Evolutionary conservation across 2,888 invertebrate genomes (phyloP).

Genomic region (Hydroisotoma schaefferi): DNA sequence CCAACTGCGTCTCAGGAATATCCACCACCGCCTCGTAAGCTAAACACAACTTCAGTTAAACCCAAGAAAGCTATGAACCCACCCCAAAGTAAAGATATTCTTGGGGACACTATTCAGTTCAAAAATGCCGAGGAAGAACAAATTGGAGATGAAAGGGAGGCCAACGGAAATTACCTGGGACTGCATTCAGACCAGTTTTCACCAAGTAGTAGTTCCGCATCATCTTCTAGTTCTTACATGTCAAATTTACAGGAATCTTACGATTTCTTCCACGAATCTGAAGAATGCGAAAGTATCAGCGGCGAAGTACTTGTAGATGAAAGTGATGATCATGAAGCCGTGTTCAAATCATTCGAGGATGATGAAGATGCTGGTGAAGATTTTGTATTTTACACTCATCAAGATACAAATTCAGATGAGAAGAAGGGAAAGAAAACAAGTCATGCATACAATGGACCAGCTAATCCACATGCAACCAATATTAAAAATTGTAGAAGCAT

Average conservation of each 20-base stretch:
- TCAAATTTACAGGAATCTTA: conserved; percentile 40
- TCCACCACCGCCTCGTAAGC: neutral
- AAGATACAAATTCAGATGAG: neutral
- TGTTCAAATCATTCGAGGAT: conserved; percentile 44
- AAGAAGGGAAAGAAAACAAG: neutral
- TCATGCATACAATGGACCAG: conserved; percentile 1
- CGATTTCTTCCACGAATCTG: conserved; percentile 36
- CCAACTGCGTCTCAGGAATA: neutral
- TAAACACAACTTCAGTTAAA: neutral
- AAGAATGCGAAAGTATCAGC: conserved; percentile 30
- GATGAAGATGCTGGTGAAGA: conserved; percentile 37
- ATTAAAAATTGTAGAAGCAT: conserved; percentile 5
- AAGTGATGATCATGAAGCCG: conserved; percentile 21
- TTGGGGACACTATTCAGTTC: too few relatives aligned
- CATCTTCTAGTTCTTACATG: conserved; percentile 31
- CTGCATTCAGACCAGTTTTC: conserved; percentile 25
- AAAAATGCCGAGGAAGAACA: neutral
- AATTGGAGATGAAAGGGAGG: neutral
- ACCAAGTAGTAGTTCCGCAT: conserved; percentile 32
- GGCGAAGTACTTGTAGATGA: conserved; percentile 20
- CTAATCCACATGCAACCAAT: conserved; percentile 13
- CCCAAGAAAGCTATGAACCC: conserved; percentile 4
- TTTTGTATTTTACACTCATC: conserved; percentile 35
- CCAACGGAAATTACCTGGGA: neutral
- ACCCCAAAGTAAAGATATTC: neutral